Evolutionary conservation across 2,888 invertebrate genomes (phyloP).

Genomic region (Clostera curtula): DNA sequence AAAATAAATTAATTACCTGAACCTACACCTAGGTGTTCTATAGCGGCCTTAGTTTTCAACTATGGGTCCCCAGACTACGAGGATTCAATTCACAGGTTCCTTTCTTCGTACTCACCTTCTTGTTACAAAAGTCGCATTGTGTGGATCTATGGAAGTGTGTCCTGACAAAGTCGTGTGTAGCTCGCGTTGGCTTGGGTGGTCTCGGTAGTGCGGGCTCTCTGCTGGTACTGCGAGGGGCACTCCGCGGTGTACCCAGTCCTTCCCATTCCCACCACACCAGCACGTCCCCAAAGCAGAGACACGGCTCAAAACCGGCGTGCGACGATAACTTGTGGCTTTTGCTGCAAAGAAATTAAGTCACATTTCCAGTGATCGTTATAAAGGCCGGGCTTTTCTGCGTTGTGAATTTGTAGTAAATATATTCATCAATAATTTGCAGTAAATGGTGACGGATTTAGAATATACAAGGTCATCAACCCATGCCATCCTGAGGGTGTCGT

Average conservation of each 20-base stretch:
- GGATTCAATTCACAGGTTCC: too few species aligned
- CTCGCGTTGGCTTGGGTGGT: constrained; percentile 39
- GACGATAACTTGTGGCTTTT: constrained; percentile 79
- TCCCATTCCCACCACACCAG: constrained; percentile 88
- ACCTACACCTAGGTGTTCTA: too few species aligned
- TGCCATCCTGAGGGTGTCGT: too few species aligned
- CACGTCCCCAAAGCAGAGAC: constrained; percentile 93
- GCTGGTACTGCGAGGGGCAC: constrained; percentile 36
- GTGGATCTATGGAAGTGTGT: constrained; percentile 93
- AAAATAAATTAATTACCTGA: too few species aligned
- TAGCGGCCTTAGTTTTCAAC: neutral
- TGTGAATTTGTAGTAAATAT: too few species aligned
- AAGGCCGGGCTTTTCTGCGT: too few species aligned
- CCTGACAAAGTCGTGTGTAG: constrained; percentile 85
- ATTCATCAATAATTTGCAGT: too few species aligned
- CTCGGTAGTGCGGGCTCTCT: constrained; percentile 39
- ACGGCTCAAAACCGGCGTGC: constrained; percentile 93
- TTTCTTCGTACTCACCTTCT: constrained; percentile 80
- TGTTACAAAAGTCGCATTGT: constrained; percentile 94
- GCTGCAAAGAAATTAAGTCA: constrained; percentile 45
- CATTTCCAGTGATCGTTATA: too few species aligned
- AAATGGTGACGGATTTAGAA: too few species aligned
- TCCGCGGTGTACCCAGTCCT: constrained; percentile 44
- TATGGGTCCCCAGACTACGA: too few species aligned
- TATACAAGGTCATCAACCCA: too few species aligned